Percentiles rank a stretch among this genome's conserved stretches.
phyloP scores from a whole-genome alignment of 2,888 invertebrate genomes.

The Erebia aethiops region DNA sequence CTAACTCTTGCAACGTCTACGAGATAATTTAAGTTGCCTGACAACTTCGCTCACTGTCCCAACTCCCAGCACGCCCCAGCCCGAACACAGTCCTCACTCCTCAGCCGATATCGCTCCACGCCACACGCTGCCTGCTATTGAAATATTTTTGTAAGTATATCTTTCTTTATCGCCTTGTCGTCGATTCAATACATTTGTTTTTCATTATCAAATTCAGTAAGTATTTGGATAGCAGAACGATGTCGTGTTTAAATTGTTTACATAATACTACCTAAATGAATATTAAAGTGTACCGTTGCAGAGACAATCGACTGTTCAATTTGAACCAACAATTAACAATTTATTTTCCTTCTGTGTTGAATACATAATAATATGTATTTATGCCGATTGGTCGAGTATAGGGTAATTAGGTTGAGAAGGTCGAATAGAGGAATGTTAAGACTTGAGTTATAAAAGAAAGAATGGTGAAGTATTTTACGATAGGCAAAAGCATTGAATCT shows the following conservation, averaged over 20 bases:
- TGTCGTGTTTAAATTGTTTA: neutral
- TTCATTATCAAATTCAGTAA: neutral
- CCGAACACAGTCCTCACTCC: constrained; percentile 5
- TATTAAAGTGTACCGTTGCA: neutral
- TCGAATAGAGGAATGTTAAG: too few relatives aligned
- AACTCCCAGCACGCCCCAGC: constrained; percentile 17
- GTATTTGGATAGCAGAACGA: neutral
- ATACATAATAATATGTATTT: neutral
- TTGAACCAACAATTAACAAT: neutral
- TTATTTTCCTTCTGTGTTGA: constrained; percentile 13
- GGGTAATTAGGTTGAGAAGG: neutral
- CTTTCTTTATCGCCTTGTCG: constrained; percentile 12
- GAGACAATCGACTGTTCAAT: neutral
- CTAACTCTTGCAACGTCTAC: constrained; percentile 3
- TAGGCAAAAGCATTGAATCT: too few relatives aligned
- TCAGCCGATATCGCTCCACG: constrained; percentile 31
- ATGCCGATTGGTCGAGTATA: neutral
- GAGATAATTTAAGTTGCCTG: constrained; percentile 30
- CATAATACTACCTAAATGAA: neutral
- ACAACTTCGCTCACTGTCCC: constrained; percentile 29
- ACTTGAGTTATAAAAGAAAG: too few relatives aligned
- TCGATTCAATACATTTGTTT: neutral
- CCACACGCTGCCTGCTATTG: neutral
- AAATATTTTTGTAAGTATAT: constrained; percentile 29
- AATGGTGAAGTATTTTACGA: too few relatives aligned